Evolutionary conservation across 2,888 invertebrate genomes (phyloP).

Genomic region (Drosophila mayaguana): DNA sequence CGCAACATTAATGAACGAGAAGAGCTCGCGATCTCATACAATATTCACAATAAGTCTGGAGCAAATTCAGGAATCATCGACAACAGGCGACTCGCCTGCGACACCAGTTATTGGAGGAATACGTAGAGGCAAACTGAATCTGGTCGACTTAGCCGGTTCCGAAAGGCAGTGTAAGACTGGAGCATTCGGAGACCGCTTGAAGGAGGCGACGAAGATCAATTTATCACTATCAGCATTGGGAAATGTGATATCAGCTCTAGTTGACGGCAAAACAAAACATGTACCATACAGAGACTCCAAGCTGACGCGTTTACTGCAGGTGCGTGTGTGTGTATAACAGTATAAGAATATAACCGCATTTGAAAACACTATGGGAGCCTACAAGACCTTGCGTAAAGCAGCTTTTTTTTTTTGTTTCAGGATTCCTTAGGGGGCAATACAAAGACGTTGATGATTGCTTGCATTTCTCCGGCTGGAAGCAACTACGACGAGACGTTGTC

Average conservation of each 20-base stretch:
- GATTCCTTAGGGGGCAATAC: conserved; percentile 95
- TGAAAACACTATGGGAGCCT: no score
- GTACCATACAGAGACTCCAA: conserved; percentile 94
- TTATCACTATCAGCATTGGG: conserved; percentile 93
- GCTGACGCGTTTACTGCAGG: conserved; percentile 91
- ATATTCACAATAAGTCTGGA: conserved; percentile 94
- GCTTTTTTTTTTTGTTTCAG: conserved; percentile 73
- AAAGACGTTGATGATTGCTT: conserved; percentile 95
- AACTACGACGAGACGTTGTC: conserved; percentile 94
- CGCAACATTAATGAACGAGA: conserved; percentile 95
- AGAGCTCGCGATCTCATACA: conserved; percentile 93
- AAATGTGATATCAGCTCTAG: conserved; percentile 95
- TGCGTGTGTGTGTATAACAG: conserved; percentile 54
- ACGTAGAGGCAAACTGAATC: conserved; percentile 88
- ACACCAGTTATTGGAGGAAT: conserved; percentile 59
- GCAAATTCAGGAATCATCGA: conserved; percentile 87
- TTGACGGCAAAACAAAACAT: conserved; percentile 92
- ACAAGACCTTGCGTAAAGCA: no score
- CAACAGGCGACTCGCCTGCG: background rate
- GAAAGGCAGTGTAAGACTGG: conserved; percentile 94
- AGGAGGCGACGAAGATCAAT: conserved; percentile 96
- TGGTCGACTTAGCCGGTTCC: conserved; percentile 95
- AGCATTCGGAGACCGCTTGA: conserved; percentile 93
- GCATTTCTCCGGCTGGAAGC: conserved; percentile 92
- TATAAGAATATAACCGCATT: no score